phyloP scores from a whole-genome alignment of 2,888 invertebrate species.

The Oligia latruncula region DNA sequence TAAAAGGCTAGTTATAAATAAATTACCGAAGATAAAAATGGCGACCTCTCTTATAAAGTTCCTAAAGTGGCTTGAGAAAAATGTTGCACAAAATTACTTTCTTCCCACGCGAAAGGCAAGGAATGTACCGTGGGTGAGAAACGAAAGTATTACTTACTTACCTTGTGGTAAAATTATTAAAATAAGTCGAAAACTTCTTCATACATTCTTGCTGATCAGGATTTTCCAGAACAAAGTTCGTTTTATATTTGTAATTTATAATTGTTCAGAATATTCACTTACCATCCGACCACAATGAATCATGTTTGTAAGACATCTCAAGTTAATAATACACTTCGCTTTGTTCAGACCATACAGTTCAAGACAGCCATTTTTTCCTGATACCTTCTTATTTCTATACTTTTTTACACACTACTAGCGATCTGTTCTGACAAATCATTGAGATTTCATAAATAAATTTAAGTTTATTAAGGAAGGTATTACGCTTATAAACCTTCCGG shows the following conservation, averaged over 20 bases:
- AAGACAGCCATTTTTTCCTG: background rate
- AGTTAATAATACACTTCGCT: conserved; percentile 22
- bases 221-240: background rate
- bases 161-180: background rate
- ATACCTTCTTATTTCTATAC: background rate
- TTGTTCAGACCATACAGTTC: conserved; percentile 10
- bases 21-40: conserved; percentile 20
- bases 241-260: background rate
- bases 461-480: background rate
- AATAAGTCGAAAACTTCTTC: background rate
- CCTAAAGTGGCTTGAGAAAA: conserved; percentile 44
- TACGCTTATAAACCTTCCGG: background rate
- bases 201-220: background rate
- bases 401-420: background rate
- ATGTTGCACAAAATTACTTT: conserved; percentile 18
- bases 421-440: background rate
- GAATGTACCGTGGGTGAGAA: conserved; percentile 32
- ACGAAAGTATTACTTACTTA: background rate
- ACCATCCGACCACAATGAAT: conserved; percentile 17
- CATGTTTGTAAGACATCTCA: conserved; percentile 6
- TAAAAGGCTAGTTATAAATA: conserved; percentile 35
- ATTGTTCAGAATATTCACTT: conserved; percentile 16
- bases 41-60: conserved; percentile 27
- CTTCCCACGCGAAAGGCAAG: conserved; percentile 44
- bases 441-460: background rate